A percentile compares a stretch with the other conserved stretches of the same genome.
Conservation (phyloP, 2,888 invertebrate genomes). For the Labia minor region DNA sequence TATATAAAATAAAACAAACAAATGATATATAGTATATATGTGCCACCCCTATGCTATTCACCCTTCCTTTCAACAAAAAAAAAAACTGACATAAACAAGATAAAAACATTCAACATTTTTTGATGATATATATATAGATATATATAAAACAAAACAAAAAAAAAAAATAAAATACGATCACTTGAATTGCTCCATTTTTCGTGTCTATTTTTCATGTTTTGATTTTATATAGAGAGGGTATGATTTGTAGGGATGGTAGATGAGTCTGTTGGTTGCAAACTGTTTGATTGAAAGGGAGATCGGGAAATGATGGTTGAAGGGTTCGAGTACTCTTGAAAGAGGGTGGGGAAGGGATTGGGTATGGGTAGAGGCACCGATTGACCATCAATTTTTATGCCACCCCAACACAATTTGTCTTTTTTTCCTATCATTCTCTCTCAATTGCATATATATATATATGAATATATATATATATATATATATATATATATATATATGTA, state of each 20-base stretch:
- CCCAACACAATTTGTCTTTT: background rate
- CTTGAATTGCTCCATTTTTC: slow-evolving; percentile 7
- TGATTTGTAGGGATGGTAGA: background rate
- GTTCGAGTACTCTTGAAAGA: background rate
- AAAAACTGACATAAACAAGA: background rate
- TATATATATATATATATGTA: too few relatives aligned
- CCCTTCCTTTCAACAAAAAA: background rate
- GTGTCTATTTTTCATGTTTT: slow-evolving; percentile 13
- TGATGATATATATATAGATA: too few relatives aligned
- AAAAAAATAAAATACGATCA: background rate
- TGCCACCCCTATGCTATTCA: background rate
- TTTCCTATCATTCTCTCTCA: too few relatives aligned
- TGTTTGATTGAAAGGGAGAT: slow-evolving; percentile 1
- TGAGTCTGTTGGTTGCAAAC: background rate
- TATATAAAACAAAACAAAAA: too few relatives aligned
- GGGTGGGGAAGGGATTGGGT: too few relatives aligned
- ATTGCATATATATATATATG: too few relatives aligned
- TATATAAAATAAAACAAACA: background rate
- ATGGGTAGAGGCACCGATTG: too few relatives aligned
- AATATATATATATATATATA: too few relatives aligned
- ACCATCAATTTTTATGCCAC: too few relatives aligned
- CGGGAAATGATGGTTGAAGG: slow-evolving; percentile 5
- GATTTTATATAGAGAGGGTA: background rate
- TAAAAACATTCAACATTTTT: background rate
- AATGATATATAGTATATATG: too few relatives aligned